phyloP scores from a whole-genome alignment of 2,797 vertebrate species.

The Crenichthys baileyi region DNA sequence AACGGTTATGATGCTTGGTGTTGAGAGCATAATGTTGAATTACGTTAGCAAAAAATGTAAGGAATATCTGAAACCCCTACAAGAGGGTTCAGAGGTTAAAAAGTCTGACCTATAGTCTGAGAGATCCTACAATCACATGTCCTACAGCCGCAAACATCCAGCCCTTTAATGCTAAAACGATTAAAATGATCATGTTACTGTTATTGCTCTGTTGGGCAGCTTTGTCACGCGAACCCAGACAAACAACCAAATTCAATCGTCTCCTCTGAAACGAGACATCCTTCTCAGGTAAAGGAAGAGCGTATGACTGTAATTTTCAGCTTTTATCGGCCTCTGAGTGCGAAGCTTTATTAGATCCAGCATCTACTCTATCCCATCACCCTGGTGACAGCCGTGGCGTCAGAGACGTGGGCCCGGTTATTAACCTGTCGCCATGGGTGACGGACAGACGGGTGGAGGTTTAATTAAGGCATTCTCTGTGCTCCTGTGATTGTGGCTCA shows the following conservation, averaged over 20 bases:
- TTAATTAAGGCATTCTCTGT: constrained; percentile 62
- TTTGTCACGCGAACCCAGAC: constrained; percentile 3
- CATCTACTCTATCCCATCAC: constrained; percentile 44
- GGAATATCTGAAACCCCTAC: not conserved
- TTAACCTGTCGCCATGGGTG: constrained; percentile 63
- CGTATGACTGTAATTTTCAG: constrained; percentile 46
- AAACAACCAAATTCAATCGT: constrained; percentile 21
- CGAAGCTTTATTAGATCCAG: constrained; percentile 61
- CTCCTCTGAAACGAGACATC: constrained; percentile 17
- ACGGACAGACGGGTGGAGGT: constrained; percentile 38
- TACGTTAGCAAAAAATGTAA: not conserved
- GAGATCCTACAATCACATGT: not conserved
- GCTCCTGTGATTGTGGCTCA: constrained; percentile 19
- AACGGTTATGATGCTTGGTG: not conserved
- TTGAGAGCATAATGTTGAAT: not conserved
- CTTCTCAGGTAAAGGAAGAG: constrained; percentile 11
- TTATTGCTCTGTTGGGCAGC: not conserved
- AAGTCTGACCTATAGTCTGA: not conserved
- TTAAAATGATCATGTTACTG: not conserved
- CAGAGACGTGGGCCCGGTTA: constrained; percentile 49
- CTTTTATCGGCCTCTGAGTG: constrained; percentile 33
- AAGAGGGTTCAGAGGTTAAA: not conserved
- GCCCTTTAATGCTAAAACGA: not conserved
- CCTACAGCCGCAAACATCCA: not conserved
- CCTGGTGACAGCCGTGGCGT: constrained; percentile 44